phyloP scores from a whole-genome alignment of 2,888 invertebrate genomes.

The Oegoconia quadripuncta region DNA sequence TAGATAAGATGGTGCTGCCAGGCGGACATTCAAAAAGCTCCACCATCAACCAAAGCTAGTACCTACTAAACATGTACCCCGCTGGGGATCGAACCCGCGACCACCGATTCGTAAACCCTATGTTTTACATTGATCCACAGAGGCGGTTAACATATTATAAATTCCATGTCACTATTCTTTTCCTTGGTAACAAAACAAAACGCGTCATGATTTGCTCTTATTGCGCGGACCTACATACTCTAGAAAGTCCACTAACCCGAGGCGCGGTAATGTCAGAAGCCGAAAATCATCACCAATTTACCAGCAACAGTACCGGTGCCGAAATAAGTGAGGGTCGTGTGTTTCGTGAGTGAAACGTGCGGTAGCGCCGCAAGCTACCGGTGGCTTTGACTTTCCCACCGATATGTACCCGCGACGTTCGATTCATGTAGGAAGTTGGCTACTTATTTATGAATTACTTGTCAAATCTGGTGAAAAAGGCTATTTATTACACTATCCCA shows the following conservation, averaged over 20 bases:
- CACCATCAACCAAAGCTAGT: too few species aligned
- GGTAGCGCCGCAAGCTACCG: conserved; percentile 70
- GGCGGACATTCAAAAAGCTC: too few species aligned
- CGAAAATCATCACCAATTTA: conserved; percentile 71
- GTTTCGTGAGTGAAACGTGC: conserved; percentile 69
- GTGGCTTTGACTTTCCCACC: conserved; percentile 65
- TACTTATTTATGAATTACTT: conserved; percentile 2
- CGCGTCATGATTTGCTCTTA: conserved; percentile 19
- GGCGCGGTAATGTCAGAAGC: conserved; percentile 67
- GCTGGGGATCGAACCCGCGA: too few species aligned
- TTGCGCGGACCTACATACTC: conserved; percentile 42
- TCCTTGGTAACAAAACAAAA: too few species aligned
- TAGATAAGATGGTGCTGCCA: too few species aligned
- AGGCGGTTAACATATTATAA: too few species aligned
- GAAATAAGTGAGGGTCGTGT: conserved; percentile 58
- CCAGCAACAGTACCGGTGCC: conserved; percentile 57
- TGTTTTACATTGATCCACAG: too few species aligned
- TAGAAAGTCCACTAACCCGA: conserved; percentile 46
- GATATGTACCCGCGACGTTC: conserved; percentile 24
- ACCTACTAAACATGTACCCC: too few species aligned
- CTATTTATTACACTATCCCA: too few species aligned
- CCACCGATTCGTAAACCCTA: too few species aligned
- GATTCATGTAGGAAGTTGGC: conserved; percentile 15
- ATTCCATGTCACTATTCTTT: too few species aligned
- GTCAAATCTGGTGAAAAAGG: too few species aligned